Percentiles rank a stretch among this genome's conserved stretches.
Evolutionary conservation across 2,113 vertebrate genomes (phyloP).

Genomic region (Scytalopus superciliaris): DNA sequence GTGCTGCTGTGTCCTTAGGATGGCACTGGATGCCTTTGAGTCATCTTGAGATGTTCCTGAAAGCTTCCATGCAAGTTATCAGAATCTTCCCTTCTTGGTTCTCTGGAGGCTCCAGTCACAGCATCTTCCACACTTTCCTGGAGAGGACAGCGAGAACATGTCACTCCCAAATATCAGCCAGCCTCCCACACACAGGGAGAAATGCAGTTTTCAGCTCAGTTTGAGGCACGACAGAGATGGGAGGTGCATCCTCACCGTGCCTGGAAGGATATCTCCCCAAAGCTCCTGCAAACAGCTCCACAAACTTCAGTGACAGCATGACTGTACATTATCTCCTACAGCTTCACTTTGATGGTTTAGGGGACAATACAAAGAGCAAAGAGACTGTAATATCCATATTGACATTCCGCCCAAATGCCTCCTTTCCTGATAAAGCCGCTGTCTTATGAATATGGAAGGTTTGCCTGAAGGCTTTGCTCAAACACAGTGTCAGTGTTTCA

Average conservation of each 20-base stretch:
- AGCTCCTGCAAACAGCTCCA: not conserved
- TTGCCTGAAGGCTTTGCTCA: conserved; percentile 25
- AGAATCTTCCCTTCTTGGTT: not conserved
- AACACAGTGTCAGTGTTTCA: not conserved
- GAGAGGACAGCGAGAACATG: not conserved
- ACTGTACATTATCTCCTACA: conserved; percentile 24
- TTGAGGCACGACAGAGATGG: not conserved
- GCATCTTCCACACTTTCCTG: too few species aligned
- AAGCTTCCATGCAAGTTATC: fast-evolving
- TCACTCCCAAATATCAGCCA: not conserved
- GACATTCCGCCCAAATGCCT: conserved; percentile 34
- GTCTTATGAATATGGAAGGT: conserved; percentile 48
- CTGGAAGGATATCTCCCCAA: not conserved
- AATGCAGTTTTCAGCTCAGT: not conserved
- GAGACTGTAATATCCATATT: conserved; percentile 26
- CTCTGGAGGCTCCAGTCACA: not conserved
- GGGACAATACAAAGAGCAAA: conserved; percentile 25
- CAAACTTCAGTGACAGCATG: conserved; percentile 5
- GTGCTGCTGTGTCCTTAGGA: not conserved
- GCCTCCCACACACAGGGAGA: not conserved
- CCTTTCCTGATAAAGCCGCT: not conserved
- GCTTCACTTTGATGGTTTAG: not conserved
- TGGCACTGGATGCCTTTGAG: not conserved
- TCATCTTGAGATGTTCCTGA: not conserved
- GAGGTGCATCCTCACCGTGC: not conserved